Percentiles rank a stretch among this genome's conserved stretches.
Evolutionary conservation across 2,888 invertebrate species (phyloP).

Genomic region (Coelopa pilipes): DNA sequence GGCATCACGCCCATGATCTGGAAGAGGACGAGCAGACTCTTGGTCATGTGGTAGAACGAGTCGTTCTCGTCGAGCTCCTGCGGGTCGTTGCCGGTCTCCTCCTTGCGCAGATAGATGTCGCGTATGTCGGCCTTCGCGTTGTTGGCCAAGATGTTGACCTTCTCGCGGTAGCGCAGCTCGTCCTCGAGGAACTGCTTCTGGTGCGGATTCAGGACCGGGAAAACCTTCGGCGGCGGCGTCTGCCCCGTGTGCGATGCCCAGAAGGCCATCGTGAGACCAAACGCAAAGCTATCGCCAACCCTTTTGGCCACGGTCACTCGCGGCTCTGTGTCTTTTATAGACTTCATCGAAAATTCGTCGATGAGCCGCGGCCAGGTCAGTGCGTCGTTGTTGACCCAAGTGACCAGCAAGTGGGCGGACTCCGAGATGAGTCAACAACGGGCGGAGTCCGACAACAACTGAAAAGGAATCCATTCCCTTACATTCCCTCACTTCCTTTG

Average conservation of each 20-base stretch:
- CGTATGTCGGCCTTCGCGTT: conserved; percentile 48
- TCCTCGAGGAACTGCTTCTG: conserved; percentile 66
- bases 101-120: conserved; percentile 59
- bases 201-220: conserved; percentile 66
- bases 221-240: conserved; percentile 52
- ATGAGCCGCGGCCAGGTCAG: not conserved
- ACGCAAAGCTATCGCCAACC: too few relatives aligned
- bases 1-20: conserved; percentile 84
- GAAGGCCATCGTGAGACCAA: conserved; percentile 55
- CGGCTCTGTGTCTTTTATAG: too few relatives aligned
- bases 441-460: not conserved
- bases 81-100: conserved; percentile 70
- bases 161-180: conserved; percentile 60
- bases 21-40: conserved; percentile 76
- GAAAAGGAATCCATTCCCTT: too few relatives aligned
- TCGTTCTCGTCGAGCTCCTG: conserved; percentile 75
- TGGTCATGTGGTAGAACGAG: conserved; percentile 77
- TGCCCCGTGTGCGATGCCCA: conserved; percentile 57
- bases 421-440: conserved; percentile 15
- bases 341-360: too few relatives aligned
- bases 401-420: not conserved
- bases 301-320: too few relatives aligned
- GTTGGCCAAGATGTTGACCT: conserved; percentile 53
- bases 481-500: too few relatives aligned
- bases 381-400: not conserved